Evolutionary conservation across 2,888 invertebrate species (phyloP).

Genomic region (Apotomis turbidana): DNA sequence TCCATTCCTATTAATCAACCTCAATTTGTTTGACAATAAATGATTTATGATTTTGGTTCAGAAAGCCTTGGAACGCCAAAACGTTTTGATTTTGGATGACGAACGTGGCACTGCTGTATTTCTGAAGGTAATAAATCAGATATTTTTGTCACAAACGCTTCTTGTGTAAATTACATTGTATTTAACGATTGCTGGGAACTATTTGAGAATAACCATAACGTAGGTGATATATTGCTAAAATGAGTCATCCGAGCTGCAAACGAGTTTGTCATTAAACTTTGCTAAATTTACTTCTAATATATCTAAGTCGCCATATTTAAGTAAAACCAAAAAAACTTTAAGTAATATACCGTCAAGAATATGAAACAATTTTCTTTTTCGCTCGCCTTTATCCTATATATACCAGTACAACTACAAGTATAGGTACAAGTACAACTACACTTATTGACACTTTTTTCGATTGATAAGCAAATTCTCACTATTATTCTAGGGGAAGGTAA

Average conservation of each 20-base stretch:
- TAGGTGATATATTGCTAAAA: slow-evolving; percentile 6
- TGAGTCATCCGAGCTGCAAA: not conserved
- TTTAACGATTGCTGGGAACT: slow-evolving; percentile 39
- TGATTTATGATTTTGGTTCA: too few species aligned
- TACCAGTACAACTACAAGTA: too few species aligned
- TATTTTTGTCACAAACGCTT: slow-evolving; percentile 39
- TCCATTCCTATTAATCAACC: slow-evolving; percentile 15
- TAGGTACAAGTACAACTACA: too few species aligned
- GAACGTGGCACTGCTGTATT: slow-evolving; percentile 49
- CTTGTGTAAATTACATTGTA: slow-evolving; percentile 35
- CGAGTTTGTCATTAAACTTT: slow-evolving; percentile 15
- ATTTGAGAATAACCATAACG: slow-evolving; percentile 2
- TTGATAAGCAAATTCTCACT: too few species aligned
- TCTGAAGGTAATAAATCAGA: slow-evolving; percentile 38
- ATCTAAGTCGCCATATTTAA: too few species aligned
- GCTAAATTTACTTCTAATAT: not conserved
- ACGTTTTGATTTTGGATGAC: slow-evolving; percentile 46
- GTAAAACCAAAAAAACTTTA: too few species aligned
- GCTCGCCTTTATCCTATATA: too few species aligned
- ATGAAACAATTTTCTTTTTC: too few species aligned
- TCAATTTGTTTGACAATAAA: slow-evolving; percentile 15
- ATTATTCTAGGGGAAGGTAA: too few species aligned
- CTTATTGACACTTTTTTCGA: too few species aligned
- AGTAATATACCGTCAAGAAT: too few species aligned
- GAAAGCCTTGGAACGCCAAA: slow-evolving; percentile 49